Conservation (phyloP, 2,113 vertebrate species). For the Colinus virginianus region DNA sequence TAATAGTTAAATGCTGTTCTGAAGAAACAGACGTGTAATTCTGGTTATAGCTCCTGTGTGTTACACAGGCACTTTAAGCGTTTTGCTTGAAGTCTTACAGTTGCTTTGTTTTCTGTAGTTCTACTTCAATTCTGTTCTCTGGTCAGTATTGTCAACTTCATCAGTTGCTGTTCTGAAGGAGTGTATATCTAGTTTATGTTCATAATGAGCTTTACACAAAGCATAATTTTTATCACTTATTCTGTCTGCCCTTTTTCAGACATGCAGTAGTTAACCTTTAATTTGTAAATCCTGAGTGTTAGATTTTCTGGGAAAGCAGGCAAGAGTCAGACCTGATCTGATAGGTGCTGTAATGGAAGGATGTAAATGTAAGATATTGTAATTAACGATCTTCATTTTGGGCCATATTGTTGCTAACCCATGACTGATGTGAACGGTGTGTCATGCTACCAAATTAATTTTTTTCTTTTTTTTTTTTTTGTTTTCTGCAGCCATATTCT, state of each 20-base stretch:
- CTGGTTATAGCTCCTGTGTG: neutral
- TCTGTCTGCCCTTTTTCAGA: neutral
- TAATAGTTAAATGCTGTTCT: neutral
- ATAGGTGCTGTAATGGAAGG: neutral
- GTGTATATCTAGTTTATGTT: neutral
- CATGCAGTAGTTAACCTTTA: neutral
- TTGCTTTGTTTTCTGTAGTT: neutral
- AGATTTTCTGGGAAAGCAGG: neutral
- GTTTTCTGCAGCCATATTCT: conserved; percentile 75
- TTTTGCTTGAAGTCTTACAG: neutral
- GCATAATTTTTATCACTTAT: neutral
- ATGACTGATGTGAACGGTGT: neutral
- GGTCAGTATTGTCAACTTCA: neutral
- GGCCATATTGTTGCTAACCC: neutral
- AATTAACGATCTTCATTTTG: neutral
- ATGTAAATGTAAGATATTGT: neutral
- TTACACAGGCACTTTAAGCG: neutral
- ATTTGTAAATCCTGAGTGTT: neutral
- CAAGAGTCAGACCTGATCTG: neutral
- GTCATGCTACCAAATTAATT: neutral
- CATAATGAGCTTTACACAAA: neutral
- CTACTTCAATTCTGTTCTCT: neutral
- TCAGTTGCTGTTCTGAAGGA: neutral
- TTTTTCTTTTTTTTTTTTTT: neutral
- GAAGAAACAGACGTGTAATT: neutral